A percentile compares a stretch with the other conserved stretches of the same genome.
Evolutionary conservation across 2,797 vertebrate species (phyloP).

Genomic region (Crotalus adamanteus): DNA sequence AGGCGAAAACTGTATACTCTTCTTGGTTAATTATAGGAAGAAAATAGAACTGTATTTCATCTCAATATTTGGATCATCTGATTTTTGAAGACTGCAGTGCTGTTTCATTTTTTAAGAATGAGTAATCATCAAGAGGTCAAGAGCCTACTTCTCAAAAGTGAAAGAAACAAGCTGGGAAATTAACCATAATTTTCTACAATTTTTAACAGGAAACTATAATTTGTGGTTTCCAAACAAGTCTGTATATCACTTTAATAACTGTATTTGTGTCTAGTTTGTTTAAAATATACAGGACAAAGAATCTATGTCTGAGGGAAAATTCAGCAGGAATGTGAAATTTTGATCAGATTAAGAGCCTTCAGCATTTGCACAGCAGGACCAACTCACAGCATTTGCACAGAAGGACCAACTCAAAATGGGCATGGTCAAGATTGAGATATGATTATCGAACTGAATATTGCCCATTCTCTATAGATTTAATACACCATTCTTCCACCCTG

Average conservation of each 20-base stretch:
- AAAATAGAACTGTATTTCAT: background rate
- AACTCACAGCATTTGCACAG: background rate
- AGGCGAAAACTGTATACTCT: background rate
- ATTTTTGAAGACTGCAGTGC: background rate
- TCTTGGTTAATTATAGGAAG: background rate
- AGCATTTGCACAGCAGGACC: background rate
- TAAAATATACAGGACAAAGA: background rate
- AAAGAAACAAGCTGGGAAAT: background rate
- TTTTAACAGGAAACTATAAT: background rate
- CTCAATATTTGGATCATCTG: background rate
- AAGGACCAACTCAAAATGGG: background rate
- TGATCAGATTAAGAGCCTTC: background rate
- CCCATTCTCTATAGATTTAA: background rate
- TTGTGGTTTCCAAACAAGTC: background rate
- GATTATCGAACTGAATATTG: background rate
- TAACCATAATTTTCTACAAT: background rate
- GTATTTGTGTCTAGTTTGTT: background rate
- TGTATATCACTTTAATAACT: background rate
- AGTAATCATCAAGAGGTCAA: background rate
- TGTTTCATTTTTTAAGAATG: background rate
- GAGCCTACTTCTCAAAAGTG: background rate
- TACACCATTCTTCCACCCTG: background rate
- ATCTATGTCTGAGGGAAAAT: background rate
- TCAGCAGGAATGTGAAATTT: background rate
- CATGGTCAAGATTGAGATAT: background rate